Evolutionary conservation across 2,113 vertebrate genomes (phyloP), one percentile per base, ranked within the genome.

Genomic region (Malurus alboscapulatus): DNA sequence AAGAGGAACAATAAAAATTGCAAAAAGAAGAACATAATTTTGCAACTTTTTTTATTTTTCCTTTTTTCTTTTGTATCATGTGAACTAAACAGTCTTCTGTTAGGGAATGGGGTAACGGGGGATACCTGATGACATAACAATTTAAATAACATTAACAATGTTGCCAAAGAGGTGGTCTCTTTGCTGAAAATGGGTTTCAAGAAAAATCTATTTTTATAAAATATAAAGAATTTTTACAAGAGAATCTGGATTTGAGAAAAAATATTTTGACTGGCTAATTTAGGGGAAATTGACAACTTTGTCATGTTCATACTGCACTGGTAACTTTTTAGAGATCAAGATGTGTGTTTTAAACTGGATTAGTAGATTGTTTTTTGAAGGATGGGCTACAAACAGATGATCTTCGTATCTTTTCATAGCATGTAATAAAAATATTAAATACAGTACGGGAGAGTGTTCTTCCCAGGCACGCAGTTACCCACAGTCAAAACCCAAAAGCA

Each of bases 181-280:
- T 99, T 99, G 99, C 98, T 99, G 99, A 99, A 99, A 99, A 99
- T 98, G 98, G 98, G 97, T 99, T 99, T 99, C 99, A 99, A 99
- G 99, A 98, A 99, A 99, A 98, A 99, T 99, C 99, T 99, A 99
- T 99, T 99, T 99, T 99, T 99, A 99, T 99, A 99, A 98, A 99
- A 99, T 99, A 99, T 99, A 99, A 99, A 99, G 99, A 99, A 99
- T 99, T 99, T 99, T 99, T 99, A 99, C 99, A 99, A 99, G 99
- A 99, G 99, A 99, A 99, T 99, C 99, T 99, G 99, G 99, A 99
- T 99, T 99, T 99, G 99, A 99, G 99, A 99, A 99, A 98, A 99
- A 99, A 99, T 99, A 99, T 99, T 99, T 99, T 99, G 99, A 99
- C 99, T 99, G 99, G 99, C 99, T 99, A 99, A 99, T 99, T 99